Conservation (phyloP, 2,888 invertebrate species). For the Drosophila mimica region DNA sequence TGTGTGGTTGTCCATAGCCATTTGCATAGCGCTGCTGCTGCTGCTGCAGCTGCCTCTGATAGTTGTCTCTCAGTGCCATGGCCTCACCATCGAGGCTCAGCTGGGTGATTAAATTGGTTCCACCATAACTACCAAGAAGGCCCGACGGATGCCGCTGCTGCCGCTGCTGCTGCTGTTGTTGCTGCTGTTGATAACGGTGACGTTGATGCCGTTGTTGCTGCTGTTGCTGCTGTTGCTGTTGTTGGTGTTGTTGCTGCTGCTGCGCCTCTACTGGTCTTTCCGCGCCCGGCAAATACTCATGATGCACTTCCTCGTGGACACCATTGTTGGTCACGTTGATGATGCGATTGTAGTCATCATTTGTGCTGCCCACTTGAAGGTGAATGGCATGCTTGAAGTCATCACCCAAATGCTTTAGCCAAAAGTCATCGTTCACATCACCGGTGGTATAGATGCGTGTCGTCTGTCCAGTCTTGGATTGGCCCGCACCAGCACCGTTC, state of each 20-base stretch:
- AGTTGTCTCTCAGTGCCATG: conserved; percentile 46
- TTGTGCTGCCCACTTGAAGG: conserved; percentile 69
- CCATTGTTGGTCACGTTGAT: conserved; percentile 65
- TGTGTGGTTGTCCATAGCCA: conserved; percentile 8
- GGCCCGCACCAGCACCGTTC: conserved; percentile 38
- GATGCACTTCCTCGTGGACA: conserved; percentile 67
- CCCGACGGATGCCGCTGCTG: neutral
- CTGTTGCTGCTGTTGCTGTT: conserved; percentile 7
- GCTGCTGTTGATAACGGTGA: neutral
- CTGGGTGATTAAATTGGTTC: conserved; percentile 26
- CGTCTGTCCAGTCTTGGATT: conserved; percentile 67
- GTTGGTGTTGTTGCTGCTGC: conserved; percentile 8
- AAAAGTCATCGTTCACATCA: conserved; percentile 78
- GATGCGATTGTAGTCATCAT: conserved; percentile 67
- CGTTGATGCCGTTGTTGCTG: neutral
- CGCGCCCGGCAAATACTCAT: conserved; percentile 66
- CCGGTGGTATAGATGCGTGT: conserved; percentile 75
- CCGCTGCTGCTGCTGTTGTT: neutral
- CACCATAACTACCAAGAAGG: conserved; percentile 16
- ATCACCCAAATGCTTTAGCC: conserved; percentile 81
- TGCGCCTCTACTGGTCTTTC: conserved; percentile 45
- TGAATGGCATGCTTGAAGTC: conserved; percentile 82
- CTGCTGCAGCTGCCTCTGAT: conserved; percentile 34
- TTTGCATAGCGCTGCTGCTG: conserved; percentile 17
- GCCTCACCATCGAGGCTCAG: conserved; percentile 39